A percentile compares a stretch with the other conserved stretches of the same genome.
These are phyloP conservation scores for human (Homo sapiens) DNA, from an alignment of 2,113 vertebrate genomes.

Conservation along the genomic window GRCh38 chr4:126357001-126357500, in stretches of 20 bases:
- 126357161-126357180: background rate
- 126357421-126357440: background rate
- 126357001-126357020: background rate
- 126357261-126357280: slow-evolving; percentile 20
- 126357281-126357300: background rate
- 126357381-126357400: background rate
- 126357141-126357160: background rate
- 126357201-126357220: background rate
- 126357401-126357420: background rate
- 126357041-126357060: background rate
- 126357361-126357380: background rate
- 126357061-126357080: background rate
- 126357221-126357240: background rate
- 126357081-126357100: too few relatives aligned
- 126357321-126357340: background rate
- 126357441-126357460: background rate
- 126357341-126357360: background rate
- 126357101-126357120: too few relatives aligned
- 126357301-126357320: background rate
- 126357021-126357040: background rate
- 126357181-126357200: background rate
- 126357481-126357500: background rate
- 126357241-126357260: background rate
- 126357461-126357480: background rate
- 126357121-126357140: background rate